Base-by-base conservation (phyloP, 2,113 vertebrate genomes). In the Hystrix brachyura region DNA sequence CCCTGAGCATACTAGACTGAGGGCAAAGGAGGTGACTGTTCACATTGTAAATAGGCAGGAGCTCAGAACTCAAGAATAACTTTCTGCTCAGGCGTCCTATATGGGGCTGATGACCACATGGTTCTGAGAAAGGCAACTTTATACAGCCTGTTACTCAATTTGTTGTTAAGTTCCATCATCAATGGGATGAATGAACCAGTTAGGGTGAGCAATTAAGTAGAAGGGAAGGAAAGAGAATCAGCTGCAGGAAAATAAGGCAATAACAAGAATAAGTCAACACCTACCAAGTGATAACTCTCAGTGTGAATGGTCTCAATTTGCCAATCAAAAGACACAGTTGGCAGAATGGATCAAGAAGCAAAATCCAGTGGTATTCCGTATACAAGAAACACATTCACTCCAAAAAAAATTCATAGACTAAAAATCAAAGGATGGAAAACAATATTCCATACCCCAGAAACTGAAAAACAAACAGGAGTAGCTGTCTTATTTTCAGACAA, bases 121-220 rank as follows among this genome's bases (percentile, higher is more conserved):
- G 43, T 43, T 46, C 83, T 76, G 15, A 95, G 78, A 91, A 72
- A 78, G 84, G 32, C 67, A 60, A 64, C 60, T 79, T 86, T 80
- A 79, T 71, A 91, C 34, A 95, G 29, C 38, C 71, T 69, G 12
- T 78, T 82, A 25, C 38, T 93, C 94, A 84, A 95, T 62, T 85
- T 76, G 91, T 57, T 84, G 87, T 88, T 83, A 91, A 87, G 43
- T 18, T 97, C 21, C 62, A 90, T 38, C 80, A 76, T 11, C 14
- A n/a, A n/a, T n/a, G 34, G 34, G n/a, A 32, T 18, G 67, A 69
- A 69, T 18, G 15, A 69, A 69, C 15, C 67, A 69, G 67, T 13
- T 8, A 18, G 34, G 34, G 34, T 10, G 9, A 69, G 6, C 32
- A 69, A n/a, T n/a, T 18, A n/a, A n/a, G 34, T 64, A 32, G 62